phyloP scores from a whole-genome alignment of 2,113 vertebrate genomes.

The Pelmatolapia mariae region DNA sequence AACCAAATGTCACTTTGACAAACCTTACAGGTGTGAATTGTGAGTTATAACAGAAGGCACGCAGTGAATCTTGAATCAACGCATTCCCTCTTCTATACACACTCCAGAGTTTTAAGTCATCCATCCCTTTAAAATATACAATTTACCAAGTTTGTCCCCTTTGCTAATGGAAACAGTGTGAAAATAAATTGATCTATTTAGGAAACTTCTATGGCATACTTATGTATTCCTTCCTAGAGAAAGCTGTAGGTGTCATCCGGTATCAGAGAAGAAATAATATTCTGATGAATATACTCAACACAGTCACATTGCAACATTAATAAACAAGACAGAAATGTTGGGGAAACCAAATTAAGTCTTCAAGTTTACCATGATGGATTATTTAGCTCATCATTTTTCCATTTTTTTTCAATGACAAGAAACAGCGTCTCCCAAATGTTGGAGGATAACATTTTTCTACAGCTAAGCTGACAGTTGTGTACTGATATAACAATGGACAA shows the following conservation, averaged over 20 bases:
- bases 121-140: background rate
- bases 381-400: background rate
- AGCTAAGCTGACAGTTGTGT: background rate
- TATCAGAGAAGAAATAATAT: background rate
- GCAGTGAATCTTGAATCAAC: background rate
- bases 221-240: background rate
- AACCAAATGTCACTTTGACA: background rate
- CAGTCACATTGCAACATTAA: background rate
- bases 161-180: background rate
- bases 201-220: background rate
- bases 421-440: background rate
- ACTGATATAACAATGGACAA: background rate
- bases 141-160: background rate
- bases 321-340: background rate
- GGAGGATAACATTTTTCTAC: background rate
- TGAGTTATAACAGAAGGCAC: background rate
- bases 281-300: background rate
- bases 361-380: constrained; percentile 7
- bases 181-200: background rate
- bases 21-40: background rate
- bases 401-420: background rate
- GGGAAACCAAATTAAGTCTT: background rate
- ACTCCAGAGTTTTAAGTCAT: background rate
- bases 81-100: background rate
- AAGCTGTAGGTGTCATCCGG: background rate